phyloP scores from a whole-genome alignment of 2,797 vertebrate genomes.

The Rhinoraja longicauda region DNA sequence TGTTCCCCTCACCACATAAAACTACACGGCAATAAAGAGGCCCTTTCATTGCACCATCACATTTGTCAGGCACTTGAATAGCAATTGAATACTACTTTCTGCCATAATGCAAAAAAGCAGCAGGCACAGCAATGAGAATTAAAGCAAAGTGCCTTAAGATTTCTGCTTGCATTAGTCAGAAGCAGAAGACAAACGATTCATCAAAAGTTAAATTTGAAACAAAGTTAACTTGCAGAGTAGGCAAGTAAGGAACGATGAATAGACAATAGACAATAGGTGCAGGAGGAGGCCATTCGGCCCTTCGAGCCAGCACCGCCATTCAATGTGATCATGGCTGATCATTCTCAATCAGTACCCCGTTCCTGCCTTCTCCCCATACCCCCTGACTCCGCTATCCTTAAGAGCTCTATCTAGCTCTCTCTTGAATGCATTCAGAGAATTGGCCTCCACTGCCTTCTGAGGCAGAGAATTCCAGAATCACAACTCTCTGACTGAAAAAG shows the following conservation, averaged over 20 bases:
- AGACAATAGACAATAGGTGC: no score
- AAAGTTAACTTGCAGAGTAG: not conserved
- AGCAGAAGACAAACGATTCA: not conserved
- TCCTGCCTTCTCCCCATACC: no score
- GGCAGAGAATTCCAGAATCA: no score
- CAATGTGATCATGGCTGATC: no score
- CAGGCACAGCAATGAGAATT: not conserved
- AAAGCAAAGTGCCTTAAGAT: not conserved
- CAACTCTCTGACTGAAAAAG: no score
- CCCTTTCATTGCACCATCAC: not conserved
- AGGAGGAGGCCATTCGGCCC: no score
- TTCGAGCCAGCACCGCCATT: no score
- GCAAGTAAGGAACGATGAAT: not conserved
- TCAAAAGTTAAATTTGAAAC: not conserved
- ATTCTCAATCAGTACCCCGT: no score
- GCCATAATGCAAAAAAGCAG: not conserved
- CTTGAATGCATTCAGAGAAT: no score
- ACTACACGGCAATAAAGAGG: not conserved
- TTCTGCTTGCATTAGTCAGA: not conserved
- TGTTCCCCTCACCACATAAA: not conserved
- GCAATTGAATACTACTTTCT: not conserved
- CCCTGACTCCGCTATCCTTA: no score
- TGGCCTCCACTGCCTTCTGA: no score
- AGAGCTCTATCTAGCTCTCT: no score
- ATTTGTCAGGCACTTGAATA: not conserved